phyloP scores from a whole-genome alignment of 2,888 invertebrate genomes.

The Acleris laterana region DNA sequence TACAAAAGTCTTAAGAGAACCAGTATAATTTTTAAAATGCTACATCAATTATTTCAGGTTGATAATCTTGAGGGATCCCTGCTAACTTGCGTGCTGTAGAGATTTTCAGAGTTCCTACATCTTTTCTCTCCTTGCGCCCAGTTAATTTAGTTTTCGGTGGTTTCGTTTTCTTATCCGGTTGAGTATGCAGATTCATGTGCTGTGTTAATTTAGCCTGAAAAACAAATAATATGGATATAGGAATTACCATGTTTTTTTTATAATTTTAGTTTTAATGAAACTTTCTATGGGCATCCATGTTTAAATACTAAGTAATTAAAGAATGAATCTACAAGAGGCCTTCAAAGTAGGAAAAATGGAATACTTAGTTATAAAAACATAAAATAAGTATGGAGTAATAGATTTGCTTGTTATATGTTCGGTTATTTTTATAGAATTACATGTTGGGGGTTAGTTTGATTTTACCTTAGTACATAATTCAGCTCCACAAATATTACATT shows the following conservation, averaged over 20 bases:
- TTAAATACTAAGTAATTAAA: no score
- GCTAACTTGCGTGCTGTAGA: constrained; percentile 67
- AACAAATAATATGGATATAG: neutral
- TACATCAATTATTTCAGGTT: constrained; percentile 18
- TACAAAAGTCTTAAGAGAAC: no score
- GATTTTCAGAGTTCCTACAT: constrained; percentile 57
- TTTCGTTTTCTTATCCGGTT: constrained; percentile 40
- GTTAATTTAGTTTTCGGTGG: constrained; percentile 51
- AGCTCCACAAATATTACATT: constrained; percentile 69
- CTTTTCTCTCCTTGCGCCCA: constrained; percentile 67
- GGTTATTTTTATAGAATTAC: neutral
- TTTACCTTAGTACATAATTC: constrained; percentile 68
- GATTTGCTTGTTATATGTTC: no score
- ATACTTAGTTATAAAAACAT: no score
- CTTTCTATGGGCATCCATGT: no score
- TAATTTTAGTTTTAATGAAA: no score
- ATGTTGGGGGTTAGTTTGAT: neutral
- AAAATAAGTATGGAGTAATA: no score
- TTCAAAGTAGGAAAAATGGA: no score
- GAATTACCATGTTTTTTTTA: no score
- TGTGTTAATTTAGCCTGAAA: constrained; percentile 63
- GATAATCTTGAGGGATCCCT: constrained; percentile 47
- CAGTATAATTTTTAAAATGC: constrained; percentile 1
- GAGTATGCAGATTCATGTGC: constrained; percentile 57
- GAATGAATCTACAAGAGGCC: no score